A percentile compares a stretch with the other conserved stretches of the same genome.
Conservation (phyloP, 2,113 vertebrate species). For the Aleadryas rufinucha region DNA sequence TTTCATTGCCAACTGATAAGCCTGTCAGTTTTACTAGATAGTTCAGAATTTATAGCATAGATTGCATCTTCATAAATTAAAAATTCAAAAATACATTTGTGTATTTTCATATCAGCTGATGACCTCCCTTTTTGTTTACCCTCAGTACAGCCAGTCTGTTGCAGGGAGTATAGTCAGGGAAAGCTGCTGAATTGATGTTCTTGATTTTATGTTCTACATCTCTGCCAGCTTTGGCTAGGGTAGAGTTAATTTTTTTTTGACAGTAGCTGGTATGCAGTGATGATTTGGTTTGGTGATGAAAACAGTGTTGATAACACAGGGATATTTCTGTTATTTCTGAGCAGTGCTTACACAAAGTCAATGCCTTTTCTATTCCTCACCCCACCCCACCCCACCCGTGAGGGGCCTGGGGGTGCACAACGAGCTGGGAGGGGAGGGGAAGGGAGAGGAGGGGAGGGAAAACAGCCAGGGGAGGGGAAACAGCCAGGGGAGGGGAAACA, state of each 20-base stretch:
- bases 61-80: background rate
- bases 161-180: background rate
- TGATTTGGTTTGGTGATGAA: background rate
- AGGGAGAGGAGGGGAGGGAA: no score
- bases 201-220: background rate
- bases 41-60: background rate
- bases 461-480: background rate
- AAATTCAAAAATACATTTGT: background rate
- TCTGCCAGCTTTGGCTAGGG: background rate
- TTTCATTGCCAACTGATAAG: background rate
- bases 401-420: background rate
- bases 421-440: rapidly evolving
- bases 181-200: background rate
- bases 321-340: background rate
- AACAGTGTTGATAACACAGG: background rate
- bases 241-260: background rate
- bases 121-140: background rate
- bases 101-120: background rate
- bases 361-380: background rate
- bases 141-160: background rate
- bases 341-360: background rate
- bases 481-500: background rate
- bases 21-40: background rate
- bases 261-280: background rate
- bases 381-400: rapidly evolving